These are phyloP conservation scores for Paguma larvata DNA, from an alignment of 2,797 vertebrate species.

Conservation along the genomic window DNA sequence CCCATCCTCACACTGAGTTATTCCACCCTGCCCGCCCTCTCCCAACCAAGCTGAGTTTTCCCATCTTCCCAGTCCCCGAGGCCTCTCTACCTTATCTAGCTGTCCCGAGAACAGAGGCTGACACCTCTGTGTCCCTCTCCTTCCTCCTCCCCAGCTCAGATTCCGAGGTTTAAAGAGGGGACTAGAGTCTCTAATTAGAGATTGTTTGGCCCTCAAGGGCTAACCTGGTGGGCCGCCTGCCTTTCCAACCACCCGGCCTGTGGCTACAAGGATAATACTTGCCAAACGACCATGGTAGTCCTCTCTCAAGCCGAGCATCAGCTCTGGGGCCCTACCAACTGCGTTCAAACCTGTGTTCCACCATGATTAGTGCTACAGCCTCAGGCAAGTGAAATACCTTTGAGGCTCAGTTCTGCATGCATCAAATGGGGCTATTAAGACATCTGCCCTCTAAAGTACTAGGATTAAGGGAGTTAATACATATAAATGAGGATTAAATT, in stretches of 20 bases:
- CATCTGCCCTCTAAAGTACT: not conserved
- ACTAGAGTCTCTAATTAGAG: not conserved
- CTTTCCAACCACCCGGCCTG: not conserved
- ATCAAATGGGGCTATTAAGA: not conserved
- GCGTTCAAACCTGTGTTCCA: not conserved
- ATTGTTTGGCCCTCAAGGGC: not conserved
- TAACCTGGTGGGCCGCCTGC: not conserved
- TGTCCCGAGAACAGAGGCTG: not conserved
- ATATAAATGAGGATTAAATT: not conserved
- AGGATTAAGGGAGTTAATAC: conserved; percentile 11
- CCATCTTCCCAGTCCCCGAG: not conserved
- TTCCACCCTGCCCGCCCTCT: not conserved
- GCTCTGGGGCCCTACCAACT: not conserved
- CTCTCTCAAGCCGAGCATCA: not conserved
- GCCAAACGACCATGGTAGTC: fast-evolving
- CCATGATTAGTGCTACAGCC: not conserved
- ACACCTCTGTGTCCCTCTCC: not conserved
- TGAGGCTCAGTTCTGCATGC: not conserved
- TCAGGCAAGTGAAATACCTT: not conserved
- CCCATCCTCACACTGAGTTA: not conserved
- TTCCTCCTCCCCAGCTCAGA: not conserved
- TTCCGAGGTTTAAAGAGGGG: not conserved
- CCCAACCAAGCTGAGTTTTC: not conserved
- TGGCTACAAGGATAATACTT: not conserved
- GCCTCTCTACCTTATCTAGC: not conserved